Evolutionary conservation across 64 coral and sea anemone genomes (phyloP).

Genomic region (Porites australiensis): DNA sequence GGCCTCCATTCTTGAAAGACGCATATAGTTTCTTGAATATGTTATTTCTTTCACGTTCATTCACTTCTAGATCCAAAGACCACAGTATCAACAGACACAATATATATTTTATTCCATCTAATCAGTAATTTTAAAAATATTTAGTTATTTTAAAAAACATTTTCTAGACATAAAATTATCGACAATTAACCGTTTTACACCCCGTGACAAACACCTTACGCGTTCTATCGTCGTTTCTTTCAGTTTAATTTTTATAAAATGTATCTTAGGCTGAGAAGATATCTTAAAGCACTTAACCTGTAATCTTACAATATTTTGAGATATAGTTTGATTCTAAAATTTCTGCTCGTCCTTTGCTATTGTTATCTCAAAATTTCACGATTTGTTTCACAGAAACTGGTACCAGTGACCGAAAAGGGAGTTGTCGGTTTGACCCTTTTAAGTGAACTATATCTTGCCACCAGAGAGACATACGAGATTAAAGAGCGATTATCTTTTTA

Average conservation of each 20-base stretch:
- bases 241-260: no score
- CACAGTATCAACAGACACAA: no score
- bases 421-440: background rate
- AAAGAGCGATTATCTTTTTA: background rate
- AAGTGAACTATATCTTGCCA: background rate
- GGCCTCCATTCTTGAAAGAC: no score
- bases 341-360: background rate
- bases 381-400: slow-evolving; percentile 1
- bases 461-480: background rate
- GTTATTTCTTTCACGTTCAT: no score
- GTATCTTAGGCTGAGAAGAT: no score
- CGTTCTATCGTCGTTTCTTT: no score
- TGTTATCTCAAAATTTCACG: background rate
- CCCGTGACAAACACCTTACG: no score
- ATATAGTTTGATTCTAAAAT: background rate
- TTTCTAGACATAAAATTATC: background rate
- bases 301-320: background rate
- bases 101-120: no score
- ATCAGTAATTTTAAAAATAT: no score
- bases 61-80: no score
- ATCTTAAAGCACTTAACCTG: no score
- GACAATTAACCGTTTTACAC: background rate
- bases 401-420: background rate
- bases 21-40: no score
- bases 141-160: background rate